Conservation (phyloP, 2,113 vertebrate genomes). For the Hemiprocne comata region DNA sequence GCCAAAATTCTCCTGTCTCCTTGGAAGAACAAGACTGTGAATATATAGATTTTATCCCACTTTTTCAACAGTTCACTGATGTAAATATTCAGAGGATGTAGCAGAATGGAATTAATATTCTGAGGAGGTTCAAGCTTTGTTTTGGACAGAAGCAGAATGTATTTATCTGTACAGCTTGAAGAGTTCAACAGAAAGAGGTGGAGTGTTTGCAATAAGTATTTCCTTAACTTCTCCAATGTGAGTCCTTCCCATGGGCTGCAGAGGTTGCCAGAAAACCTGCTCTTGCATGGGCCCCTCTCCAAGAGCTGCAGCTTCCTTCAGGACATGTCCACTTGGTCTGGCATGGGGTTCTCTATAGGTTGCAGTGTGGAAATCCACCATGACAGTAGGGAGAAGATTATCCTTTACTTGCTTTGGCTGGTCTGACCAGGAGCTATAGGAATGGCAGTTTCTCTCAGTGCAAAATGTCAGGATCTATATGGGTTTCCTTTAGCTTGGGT, state of each 20-base stretch:
- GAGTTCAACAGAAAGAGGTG: neutral
- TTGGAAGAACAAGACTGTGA: neutral
- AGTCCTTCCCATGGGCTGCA: neutral
- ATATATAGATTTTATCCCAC: neutral
- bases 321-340: neutral
- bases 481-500: neutral
- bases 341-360: no score
- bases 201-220: neutral
- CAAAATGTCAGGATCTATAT: neutral
- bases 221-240: neutral
- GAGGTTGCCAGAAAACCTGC: neutral
- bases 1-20: neutral
- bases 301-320: neutral
- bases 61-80: neutral
- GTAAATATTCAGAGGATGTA: neutral
- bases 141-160: neutral
- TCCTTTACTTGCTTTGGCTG: neutral
- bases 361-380: neutral
- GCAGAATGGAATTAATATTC: neutral
- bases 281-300: fast-evolving
- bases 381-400: neutral
- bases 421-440: neutral
- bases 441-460: neutral
- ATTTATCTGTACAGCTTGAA: neutral
- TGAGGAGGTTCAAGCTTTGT: neutral